Conservation (phyloP, 2,888 invertebrate genomes). For the Polylopha cassiicola region DNA sequence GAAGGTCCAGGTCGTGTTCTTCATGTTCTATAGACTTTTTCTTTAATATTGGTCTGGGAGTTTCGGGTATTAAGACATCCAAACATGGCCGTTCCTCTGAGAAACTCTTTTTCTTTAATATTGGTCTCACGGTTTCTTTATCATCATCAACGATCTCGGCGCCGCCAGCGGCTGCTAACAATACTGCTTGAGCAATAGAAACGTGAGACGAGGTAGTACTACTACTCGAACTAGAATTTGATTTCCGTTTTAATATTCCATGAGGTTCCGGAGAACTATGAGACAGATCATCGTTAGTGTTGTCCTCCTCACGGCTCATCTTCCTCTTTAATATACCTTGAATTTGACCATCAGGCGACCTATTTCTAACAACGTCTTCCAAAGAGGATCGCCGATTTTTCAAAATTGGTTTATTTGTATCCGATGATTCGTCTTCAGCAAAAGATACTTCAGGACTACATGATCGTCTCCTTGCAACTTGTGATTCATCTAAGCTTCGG, state of each 20-base stretch:
- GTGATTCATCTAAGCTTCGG: slow-evolving; percentile 87
- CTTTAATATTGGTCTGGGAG: slow-evolving; percentile 88
- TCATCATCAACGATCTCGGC: slow-evolving; percentile 76
- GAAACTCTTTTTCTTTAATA: slow-evolving; percentile 89
- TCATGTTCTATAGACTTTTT: slow-evolving; percentile 89
- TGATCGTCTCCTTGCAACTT: slow-evolving; percentile 81
- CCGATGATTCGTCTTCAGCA: slow-evolving; percentile 73
- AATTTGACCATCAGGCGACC: slow-evolving; percentile 81
- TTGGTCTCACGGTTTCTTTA: slow-evolving; percentile 82
- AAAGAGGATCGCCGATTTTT: slow-evolving; percentile 83
- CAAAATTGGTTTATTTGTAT: slow-evolving; percentile 80
- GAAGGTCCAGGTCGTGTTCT: slow-evolving; percentile 83
- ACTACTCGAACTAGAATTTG: slow-evolving; percentile 82
- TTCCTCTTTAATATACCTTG: slow-evolving; percentile 84
- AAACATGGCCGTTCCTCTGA: slow-evolving; percentile 80
- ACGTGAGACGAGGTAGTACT: slow-evolving; percentile 81
- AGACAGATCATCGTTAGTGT: slow-evolving; percentile 79
- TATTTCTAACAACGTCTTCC: slow-evolving; percentile 81
- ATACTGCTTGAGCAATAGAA: slow-evolving; percentile 82
- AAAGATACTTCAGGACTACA: slow-evolving; percentile 83
- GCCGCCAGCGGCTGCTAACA: slow-evolving; percentile 80
- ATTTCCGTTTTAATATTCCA: slow-evolving; percentile 87
- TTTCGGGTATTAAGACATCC: slow-evolving; percentile 63
- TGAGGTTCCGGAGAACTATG: slow-evolving; percentile 83
- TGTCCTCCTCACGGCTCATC: slow-evolving; percentile 80